Evolutionary conservation across 2,797 vertebrate species (phyloP).

Genomic region (Vipera ursinii): DNA sequence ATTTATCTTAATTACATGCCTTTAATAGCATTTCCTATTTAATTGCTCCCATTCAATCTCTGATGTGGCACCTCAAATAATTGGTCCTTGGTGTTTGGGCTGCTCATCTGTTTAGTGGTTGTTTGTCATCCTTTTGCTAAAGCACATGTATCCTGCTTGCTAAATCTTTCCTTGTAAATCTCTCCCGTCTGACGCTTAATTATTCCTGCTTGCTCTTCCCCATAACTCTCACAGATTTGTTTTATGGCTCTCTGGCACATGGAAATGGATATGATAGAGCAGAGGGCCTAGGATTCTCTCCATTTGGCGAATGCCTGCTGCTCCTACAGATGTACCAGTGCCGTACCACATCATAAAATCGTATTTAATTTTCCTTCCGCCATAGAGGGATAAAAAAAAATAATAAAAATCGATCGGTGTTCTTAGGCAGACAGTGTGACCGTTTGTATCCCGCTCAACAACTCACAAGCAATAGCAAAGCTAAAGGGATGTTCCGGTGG

Average conservation of each 20-base stretch:
- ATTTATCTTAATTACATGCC: conserved; percentile 25
- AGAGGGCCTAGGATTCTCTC: neutral
- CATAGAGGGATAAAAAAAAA: neutral
- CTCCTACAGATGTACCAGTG: conserved; percentile 4
- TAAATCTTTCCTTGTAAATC: conserved; percentile 33
- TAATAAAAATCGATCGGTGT: neutral
- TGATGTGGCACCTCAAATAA: conserved; percentile 21
- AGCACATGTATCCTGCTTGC: neutral
- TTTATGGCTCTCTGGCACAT: conserved; percentile 13
- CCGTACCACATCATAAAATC: conserved; percentile 9
- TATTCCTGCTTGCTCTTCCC: conserved; percentile 18
- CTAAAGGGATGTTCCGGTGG: neutral
- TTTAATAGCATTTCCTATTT: conserved; percentile 20
- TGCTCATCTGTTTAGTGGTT: conserved; percentile 4
- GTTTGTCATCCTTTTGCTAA: conserved; percentile 25
- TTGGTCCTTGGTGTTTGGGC: neutral
- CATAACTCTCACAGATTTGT: conserved; percentile 14
- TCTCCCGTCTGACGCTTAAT: conserved; percentile 17
- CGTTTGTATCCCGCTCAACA: neutral
- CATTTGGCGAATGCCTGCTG: neutral
- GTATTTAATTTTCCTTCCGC: conserved; percentile 13
- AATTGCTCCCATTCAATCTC: conserved; percentile 22
- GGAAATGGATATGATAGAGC: neutral
- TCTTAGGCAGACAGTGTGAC: too few relatives aligned
- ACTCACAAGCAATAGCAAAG: neutral